phyloP scores from a whole-genome alignment of 2,888 invertebrate genomes.

The Drymonia ruficornis region DNA sequence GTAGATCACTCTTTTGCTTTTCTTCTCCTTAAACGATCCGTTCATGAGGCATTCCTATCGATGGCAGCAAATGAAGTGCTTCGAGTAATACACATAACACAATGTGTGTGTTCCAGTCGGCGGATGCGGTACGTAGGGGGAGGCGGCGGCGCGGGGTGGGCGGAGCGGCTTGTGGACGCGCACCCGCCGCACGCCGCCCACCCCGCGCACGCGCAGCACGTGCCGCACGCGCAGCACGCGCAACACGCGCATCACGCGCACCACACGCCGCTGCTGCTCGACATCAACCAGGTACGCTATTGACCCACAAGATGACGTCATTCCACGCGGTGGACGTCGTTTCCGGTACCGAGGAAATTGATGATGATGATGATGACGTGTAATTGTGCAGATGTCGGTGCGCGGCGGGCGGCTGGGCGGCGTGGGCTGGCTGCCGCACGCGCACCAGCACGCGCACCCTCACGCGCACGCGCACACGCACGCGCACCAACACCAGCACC shows the following conservation, averaged over 20 bases:
- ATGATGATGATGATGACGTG: background rate
- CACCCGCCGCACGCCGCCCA: constrained; percentile 30
- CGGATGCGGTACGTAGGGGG: constrained; percentile 71
- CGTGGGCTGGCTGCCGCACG: constrained; percentile 56
- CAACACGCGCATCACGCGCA: constrained; percentile 42
- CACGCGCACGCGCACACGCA: constrained; percentile 36
- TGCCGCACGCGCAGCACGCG: constrained; percentile 33
- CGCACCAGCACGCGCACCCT: constrained; percentile 28
- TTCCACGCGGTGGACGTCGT: background rate
- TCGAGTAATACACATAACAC: background rate
- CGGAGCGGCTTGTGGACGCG: constrained; percentile 51
- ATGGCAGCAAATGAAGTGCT: no score
- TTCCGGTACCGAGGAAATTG: no score
- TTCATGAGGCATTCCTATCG: no score
- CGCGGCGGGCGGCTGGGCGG: constrained; percentile 69
- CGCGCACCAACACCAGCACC: constrained; percentile 39
- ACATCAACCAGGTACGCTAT: constrained; percentile 68
- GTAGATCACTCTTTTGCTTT: no score
- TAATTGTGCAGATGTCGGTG: constrained; percentile 66
- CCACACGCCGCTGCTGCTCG: constrained; percentile 69
- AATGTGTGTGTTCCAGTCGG: constrained; percentile 47
- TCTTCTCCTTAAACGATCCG: no score
- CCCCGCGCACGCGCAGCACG: constrained; percentile 23
- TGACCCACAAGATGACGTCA: background rate
- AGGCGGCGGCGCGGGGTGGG: constrained; percentile 47